Evolutionary conservation across 2,797 vertebrate genomes (phyloP), one percentile per base, ranked within the genome.

Genomic region (Cirrhinus molitorella): DNA sequence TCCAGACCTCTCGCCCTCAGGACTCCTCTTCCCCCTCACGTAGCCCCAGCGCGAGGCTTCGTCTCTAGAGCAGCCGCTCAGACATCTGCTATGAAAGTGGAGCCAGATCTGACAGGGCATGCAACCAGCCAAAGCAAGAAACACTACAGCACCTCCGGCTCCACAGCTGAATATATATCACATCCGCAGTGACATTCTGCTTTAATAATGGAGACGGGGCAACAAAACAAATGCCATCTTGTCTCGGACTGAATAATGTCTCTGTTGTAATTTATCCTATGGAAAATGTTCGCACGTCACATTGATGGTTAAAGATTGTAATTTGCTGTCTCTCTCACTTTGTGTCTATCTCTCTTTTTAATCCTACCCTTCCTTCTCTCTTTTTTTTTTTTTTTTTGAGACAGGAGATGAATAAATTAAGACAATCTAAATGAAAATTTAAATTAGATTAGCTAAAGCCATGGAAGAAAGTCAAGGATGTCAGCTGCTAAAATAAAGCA

Each of bases 211-310:
- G 55, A 81, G 82, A 86, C 53, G 53, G 67, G 81, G 84, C 78
- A 83, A 81, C 84, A 80, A 85, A 85, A 85, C 70, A 86, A 88
- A 88, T 86, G 81, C 61, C 80, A 79, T 81, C 83, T 80, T 76
- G 80, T 83, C 85, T 82, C 45, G 49, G 65, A 81, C 68, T 47
- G 68, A 77, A 43, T 55, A 82, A 61, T 23, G 55, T 75, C 68
- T 79, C 37, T 43, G 72, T 79, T 47, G 63, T 84, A 79, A 87
- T 72, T 79, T 74, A 87, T 81, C 53, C 63, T 55, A 78, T 72
- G 83, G 86, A 82, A 28, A 65, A 47, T 34, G 57, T 71, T 71
- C 51, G 43, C 71, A 71, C 53, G 63, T 70, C 49, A 53, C 37
- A 25, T 47, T 55, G 71, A 87, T 79, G 72, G 61, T 81, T 37